Evolutionary conservation across 2,113 vertebrate genomes (phyloP).

Genomic region (Fregata magnificens): DNA sequence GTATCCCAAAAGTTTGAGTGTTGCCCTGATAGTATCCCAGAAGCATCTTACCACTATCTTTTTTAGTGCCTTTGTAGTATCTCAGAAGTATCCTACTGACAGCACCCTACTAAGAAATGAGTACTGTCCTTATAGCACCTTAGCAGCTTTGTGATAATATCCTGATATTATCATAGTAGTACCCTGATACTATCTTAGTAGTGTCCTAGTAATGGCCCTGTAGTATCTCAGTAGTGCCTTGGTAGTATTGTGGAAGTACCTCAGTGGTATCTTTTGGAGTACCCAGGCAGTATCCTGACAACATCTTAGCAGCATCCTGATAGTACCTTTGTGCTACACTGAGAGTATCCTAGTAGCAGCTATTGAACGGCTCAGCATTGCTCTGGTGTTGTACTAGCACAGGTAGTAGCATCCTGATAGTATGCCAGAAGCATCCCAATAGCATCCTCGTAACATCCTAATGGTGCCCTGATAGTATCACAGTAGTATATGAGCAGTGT

Average conservation of each 20-base stretch:
- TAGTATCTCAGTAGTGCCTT: neutral
- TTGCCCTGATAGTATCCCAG: neutral
- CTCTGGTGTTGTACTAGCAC: neutral
- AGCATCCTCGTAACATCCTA: neutral
- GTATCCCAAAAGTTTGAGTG: neutral
- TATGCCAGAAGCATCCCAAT: neutral
- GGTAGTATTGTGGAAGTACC: neutral
- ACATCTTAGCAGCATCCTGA: neutral
- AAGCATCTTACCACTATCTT: neutral
- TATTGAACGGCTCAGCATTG: neutral
- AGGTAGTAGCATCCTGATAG: neutral
- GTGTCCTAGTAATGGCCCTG: neutral
- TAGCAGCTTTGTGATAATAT: fast-evolving
- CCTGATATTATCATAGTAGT: neutral
- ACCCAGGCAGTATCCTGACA: neutral
- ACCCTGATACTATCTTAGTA: neutral
- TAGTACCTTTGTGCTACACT: neutral
- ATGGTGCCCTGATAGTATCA: neutral
- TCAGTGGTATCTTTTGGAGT: neutral
- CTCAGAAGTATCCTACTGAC: neutral
- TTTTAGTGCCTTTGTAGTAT: neutral
- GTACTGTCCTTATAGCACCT: neutral
- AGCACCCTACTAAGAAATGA: neutral
- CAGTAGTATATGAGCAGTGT: neutral
- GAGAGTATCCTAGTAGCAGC: neutral